Conservation (phyloP, 2,797 vertebrate species). For the Rhabdophis nuchalis region DNA sequence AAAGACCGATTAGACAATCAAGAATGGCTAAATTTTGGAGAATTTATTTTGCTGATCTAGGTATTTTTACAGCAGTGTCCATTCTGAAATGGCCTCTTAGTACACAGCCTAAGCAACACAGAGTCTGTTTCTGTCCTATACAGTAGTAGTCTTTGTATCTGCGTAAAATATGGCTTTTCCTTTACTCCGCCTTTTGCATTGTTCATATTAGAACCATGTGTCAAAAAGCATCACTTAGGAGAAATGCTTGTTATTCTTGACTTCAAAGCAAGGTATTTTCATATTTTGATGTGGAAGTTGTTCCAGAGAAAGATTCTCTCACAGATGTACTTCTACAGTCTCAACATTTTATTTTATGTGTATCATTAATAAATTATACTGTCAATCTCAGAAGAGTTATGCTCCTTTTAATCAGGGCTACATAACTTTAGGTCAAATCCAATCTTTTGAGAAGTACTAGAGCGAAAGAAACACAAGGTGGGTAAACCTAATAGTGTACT, state of each 20-base stretch:
- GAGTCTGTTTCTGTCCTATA: not conserved
- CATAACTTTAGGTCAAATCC: not conserved
- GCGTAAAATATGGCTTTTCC: not conserved
- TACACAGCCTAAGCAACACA: not conserved
- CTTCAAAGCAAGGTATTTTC: not conserved
- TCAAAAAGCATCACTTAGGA: not conserved
- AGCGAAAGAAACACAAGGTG: not conserved
- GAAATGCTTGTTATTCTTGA: not conserved
- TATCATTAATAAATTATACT: not conserved
- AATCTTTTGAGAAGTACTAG: not conserved
- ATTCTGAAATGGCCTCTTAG: not conserved
- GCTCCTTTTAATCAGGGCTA: not conserved
- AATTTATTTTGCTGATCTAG: not conserved
- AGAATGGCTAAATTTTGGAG: not conserved
- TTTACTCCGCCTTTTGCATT: not conserved
- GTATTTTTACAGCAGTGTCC: not conserved
- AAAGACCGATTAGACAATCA: not conserved
- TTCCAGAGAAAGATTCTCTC: not conserved
- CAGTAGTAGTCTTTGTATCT: not conserved
- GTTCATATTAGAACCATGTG: not conserved
- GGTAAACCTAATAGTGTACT: not conserved
- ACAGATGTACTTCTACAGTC: not conserved
- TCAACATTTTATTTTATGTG: not conserved
- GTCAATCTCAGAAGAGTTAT: not conserved
- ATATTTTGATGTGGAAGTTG: not conserved